Percentiles rank a stretch among this genome's conserved stretches.
Evolutionary conservation across 2,888 invertebrate genomes (phyloP).

Genomic region (Parnassius smintheus): DNA sequence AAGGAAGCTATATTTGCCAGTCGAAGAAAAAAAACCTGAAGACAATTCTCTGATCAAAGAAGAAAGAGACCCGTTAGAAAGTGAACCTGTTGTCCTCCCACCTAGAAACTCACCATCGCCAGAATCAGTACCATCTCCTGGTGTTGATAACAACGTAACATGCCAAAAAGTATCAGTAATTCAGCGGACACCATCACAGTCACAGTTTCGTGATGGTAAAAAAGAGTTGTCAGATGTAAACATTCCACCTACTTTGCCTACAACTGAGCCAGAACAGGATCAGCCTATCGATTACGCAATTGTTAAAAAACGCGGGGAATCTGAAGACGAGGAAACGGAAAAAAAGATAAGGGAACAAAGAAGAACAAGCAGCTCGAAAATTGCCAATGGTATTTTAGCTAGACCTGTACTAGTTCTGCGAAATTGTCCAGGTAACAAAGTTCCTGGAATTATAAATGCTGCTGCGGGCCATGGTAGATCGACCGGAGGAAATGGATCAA

Average conservation of each 20-base stretch:
- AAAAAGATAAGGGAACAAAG: slow-evolving; percentile 85
- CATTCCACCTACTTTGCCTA: slow-evolving; percentile 73
- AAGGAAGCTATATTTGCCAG: slow-evolving; percentile 88
- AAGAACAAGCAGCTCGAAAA: slow-evolving; percentile 84
- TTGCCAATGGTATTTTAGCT: slow-evolving; percentile 79
- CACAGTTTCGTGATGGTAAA: slow-evolving; percentile 72
- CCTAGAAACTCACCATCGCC: slow-evolving; percentile 74
- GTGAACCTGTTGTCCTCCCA: slow-evolving; percentile 82
- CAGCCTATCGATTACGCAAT: slow-evolving; percentile 95
- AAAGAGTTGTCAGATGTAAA: slow-evolving; percentile 74
- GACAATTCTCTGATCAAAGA: slow-evolving; percentile 79
- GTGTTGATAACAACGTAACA: slow-evolving; percentile 85
- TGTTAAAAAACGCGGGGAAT: slow-evolving; percentile 88
- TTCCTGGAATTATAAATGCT: slow-evolving; percentile 85
- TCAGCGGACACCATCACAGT: slow-evolving; percentile 86
- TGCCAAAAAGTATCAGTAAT: slow-evolving; percentile 89
- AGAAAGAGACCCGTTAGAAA: slow-evolving; percentile 84
- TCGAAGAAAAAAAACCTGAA: slow-evolving; percentile 81
- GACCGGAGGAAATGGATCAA: slow-evolving; percentile 80
- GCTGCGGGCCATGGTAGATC: slow-evolving; percentile 91
- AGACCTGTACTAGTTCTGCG: slow-evolving; percentile 79
- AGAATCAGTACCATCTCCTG: slow-evolving; percentile 81
- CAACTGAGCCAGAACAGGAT: slow-evolving; percentile 87
- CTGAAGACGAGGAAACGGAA: slow-evolving; percentile 85
- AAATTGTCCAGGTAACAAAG: slow-evolving; percentile 78